Evolutionary conservation across 2,113 vertebrate genomes (phyloP).

Genomic region (Leuciscus idus): DNA sequence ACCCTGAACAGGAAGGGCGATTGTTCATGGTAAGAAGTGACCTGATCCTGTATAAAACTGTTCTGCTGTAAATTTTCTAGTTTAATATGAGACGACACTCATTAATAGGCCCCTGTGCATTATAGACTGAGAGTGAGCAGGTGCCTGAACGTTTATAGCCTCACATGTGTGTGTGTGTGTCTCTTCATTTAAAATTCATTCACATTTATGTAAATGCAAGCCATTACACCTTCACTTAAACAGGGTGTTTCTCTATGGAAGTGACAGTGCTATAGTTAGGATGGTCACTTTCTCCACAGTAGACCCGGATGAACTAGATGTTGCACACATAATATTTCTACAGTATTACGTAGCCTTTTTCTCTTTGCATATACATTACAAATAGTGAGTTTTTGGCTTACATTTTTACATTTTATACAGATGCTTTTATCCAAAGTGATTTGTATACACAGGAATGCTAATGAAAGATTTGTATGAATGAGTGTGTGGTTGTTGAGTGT

Average conservation of each 20-base stretch:
- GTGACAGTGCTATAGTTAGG: neutral
- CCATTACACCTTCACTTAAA: neutral
- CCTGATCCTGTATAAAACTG: neutral
- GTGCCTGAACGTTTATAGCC: neutral
- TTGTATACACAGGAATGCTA: neutral
- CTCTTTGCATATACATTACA: neutral
- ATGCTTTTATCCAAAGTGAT: neutral
- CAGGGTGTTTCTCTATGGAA: neutral
- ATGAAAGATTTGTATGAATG: slow-evolving; percentile 6
- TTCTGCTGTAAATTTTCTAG: neutral
- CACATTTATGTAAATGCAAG: neutral
- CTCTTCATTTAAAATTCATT: neutral
- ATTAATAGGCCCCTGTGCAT: slow-evolving; percentile 11
- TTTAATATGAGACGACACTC: neutral
- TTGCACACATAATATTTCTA: no score
- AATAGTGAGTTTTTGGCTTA: neutral
- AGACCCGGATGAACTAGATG: neutral
- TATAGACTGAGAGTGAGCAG: neutral
- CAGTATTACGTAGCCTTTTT: neutral
- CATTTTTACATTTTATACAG: neutral
- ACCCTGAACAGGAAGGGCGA: neutral
- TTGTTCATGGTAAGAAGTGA: neutral
- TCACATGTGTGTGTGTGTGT: neutral
- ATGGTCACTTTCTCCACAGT: neutral
- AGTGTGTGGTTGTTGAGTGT: slow-evolving; percentile 2